A percentile compares a stretch with the other conserved stretches of the same genome.
phyloP scores from a whole-genome alignment of 2,113 vertebrate genomes.

The Albula goreensis region DNA sequence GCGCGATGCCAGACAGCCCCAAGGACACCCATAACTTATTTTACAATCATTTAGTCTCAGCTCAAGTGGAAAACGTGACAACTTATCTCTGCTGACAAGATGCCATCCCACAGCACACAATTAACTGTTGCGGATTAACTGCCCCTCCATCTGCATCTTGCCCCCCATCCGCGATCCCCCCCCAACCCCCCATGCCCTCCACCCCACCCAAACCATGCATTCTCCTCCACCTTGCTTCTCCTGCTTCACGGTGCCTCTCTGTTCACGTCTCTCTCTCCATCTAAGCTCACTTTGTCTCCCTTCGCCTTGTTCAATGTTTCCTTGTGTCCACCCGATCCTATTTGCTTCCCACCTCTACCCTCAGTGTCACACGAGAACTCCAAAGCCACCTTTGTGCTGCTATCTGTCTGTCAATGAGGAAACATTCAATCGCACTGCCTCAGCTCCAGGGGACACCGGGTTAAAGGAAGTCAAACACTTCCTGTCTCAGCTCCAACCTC shows the following conservation, averaged over 20 bases:
- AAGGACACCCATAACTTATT: slow-evolving; percentile 99
- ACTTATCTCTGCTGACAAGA: slow-evolving; percentile 99
- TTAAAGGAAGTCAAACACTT: too few relatives aligned
- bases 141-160: slow-evolving; percentile 82
- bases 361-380: too few relatives aligned
- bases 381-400: too few relatives aligned
- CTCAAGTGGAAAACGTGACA: slow-evolving; percentile 99
- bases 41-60: slow-evolving; percentile 99
- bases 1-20: slow-evolving; percentile 84
- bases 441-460: too few relatives aligned
- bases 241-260: neutral
- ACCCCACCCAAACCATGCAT: slow-evolving; percentile 21
- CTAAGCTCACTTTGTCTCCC: neutral
- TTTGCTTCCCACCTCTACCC: too few relatives aligned
- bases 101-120: slow-evolving; percentile 87
- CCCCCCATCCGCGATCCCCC: slow-evolving; percentile 23
- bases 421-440: too few relatives aligned
- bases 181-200: slow-evolving; percentile 5
- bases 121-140: slow-evolving; percentile 90
- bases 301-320: neutral
- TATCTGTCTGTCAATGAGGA: too few relatives aligned
- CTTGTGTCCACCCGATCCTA: neutral
- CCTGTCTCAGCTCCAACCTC: too few relatives aligned
- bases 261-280: neutral
- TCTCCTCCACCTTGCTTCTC: slow-evolving; percentile 18